phyloP scores from a whole-genome alignment of 2,113 vertebrate genomes.

The Ornithorhynchus anatinus region DNA sequence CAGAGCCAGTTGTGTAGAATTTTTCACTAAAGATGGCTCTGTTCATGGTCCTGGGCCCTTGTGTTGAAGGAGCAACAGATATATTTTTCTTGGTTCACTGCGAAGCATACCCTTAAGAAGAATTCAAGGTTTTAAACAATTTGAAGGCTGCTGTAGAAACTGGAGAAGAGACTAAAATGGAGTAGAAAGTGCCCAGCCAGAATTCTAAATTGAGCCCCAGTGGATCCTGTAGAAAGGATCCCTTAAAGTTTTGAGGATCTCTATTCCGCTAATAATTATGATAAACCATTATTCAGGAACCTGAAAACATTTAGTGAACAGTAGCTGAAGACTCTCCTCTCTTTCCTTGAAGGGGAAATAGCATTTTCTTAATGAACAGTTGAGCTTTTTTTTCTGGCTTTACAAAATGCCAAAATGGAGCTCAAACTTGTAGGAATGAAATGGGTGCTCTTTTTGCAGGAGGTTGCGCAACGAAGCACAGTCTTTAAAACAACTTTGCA shows the following conservation, averaged over 20 bases:
- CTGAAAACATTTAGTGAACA: not conserved
- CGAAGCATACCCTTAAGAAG: constrained; percentile 13
- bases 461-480: constrained; percentile 86
- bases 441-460: constrained; percentile 67
- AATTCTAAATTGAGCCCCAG: constrained; percentile 29
- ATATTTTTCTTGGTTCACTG: no score
- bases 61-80: no score
- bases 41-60: no score
- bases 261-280: constrained; percentile 20
- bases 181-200: constrained; percentile 8
- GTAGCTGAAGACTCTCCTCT: not conserved
- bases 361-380: not conserved
- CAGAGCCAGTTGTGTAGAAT: no score
- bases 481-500: constrained; percentile 76
- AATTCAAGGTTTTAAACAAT: constrained; percentile 11
- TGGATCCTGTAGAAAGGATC: not conserved
- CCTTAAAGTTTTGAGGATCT: constrained; percentile 12
- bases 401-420: not conserved
- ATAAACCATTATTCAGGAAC: not conserved
- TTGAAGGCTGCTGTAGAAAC: constrained; percentile 9
- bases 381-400: not conserved
- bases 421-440: constrained; percentile 11
- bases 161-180: constrained; percentile 7
- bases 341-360: not conserved
- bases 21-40: no score